These are phyloP conservation scores for Planococcus citri DNA, from an alignment of 1,140 invertebrate genomes.

Conservation along the genomic window DNA sequence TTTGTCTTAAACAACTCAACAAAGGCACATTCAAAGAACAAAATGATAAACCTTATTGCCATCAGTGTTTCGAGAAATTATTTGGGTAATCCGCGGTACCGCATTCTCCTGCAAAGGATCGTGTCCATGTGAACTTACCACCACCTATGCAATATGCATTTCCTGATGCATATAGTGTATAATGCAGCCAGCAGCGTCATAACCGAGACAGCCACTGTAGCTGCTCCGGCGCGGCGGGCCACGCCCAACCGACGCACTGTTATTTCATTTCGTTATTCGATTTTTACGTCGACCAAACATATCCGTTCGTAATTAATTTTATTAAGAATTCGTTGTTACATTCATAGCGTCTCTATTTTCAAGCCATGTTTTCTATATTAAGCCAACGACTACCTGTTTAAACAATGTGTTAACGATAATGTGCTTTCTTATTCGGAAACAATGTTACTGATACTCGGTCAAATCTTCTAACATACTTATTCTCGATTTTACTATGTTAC, in stretches of 20 bases:
- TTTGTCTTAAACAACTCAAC: constrained; percentile 92
- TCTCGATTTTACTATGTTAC: background rate
- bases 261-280: background rate
- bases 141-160: too few species aligned
- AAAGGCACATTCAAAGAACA: constrained; percentile 98
- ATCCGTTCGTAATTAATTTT: background rate
- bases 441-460: background rate
- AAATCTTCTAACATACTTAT: background rate
- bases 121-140: too few species aligned
- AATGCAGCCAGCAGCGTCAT: too few species aligned
- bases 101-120: too few species aligned
- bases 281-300: background rate
- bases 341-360: background rate
- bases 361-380: too few species aligned
- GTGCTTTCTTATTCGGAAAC: background rate
- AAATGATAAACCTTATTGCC: constrained; percentile 97
- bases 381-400: background rate
- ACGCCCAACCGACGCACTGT: too few species aligned
- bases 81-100: constrained; percentile 66
- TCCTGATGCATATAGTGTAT: too few species aligned
- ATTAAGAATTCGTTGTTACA: background rate
- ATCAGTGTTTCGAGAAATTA: constrained; percentile 92
- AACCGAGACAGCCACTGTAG: too few species aligned
- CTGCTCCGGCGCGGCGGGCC: too few species aligned
- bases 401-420: background rate